Evolutionary conservation across 92 coral and sea anemone genomes (phyloP).

Genomic region (Palythoa grandis): DNA sequence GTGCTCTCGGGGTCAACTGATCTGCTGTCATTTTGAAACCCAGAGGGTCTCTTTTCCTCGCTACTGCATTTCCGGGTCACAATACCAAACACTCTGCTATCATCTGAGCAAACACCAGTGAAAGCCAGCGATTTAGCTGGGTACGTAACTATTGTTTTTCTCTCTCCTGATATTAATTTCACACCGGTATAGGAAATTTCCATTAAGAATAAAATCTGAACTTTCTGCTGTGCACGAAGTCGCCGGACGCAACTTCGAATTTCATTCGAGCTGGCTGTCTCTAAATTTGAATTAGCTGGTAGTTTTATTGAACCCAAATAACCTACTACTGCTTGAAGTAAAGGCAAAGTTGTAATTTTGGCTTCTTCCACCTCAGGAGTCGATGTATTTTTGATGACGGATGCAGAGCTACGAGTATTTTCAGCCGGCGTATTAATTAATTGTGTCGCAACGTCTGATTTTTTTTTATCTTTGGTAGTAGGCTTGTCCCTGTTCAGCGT

Average conservation of each 20-base stretch:
- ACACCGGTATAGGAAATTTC: conserved; percentile 82
- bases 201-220: conserved; percentile 72
- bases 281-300: conserved; percentile 79
- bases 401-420: conserved; percentile 65
- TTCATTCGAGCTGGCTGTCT: conserved; percentile 75
- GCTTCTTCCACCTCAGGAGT: conserved; percentile 25
- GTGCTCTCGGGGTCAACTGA: conserved; percentile 58
- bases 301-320: conserved; percentile 95
- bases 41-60: conserved; percentile 49
- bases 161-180: conserved; percentile 67
- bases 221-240: conserved; percentile 82
- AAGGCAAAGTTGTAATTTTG: conserved; percentile 47
- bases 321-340: conserved; percentile 77
- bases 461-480: conserved; percentile 64
- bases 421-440: conserved; percentile 40
- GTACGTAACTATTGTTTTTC: conserved; percentile 79
- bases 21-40: conserved; percentile 62
- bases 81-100: conserved; percentile 89
- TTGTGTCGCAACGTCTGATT: conserved; percentile 31
- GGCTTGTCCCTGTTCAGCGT: conserved; percentile 54
- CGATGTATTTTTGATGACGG: conserved; percentile 34
- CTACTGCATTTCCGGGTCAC: conserved; percentile 76
- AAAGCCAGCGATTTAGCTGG: conserved; percentile 84
- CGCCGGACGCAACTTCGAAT: conserved; percentile 91
- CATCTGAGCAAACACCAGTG: conserved; percentile 93